These are phyloP conservation scores for Eubasilissa regina DNA, from an alignment of 1,140 invertebrate genomes.

Conservation along the genomic window DNA sequence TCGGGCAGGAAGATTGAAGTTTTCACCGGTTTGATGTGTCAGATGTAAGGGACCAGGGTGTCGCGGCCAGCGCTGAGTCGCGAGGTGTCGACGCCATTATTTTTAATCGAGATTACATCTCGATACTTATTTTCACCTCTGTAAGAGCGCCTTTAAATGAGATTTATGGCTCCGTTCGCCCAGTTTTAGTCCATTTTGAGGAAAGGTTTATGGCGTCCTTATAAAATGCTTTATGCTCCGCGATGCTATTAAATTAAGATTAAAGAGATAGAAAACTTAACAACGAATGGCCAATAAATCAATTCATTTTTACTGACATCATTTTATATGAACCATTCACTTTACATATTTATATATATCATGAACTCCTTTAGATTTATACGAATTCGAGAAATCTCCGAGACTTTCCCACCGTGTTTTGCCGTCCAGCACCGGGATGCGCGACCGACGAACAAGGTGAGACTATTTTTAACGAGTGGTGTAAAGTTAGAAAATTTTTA, in stretches of 20 bases:
- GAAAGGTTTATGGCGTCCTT: conserved; percentile 42
- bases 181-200: conserved; percentile 48
- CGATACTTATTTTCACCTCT: conserved; percentile 45
- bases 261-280: conserved; percentile 43
- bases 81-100: conserved; percentile 54
- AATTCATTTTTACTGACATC: conserved; percentile 37
- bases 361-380: no score
- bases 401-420: no score
- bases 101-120: conserved; percentile 52
- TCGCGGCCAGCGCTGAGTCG: conserved; percentile 20
- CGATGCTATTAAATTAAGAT: conserved; percentile 48
- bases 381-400: no score
- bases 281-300: conserved; percentile 33
- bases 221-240: conserved; percentile 44
- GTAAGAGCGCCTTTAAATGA: conserved; percentile 43
- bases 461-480: no score
- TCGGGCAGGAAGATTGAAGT: conserved; percentile 41
- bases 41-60: conserved; percentile 43
- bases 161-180: conserved; percentile 39
- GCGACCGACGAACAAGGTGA: no score
- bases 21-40: conserved; percentile 42
- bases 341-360: conserved; percentile 9
- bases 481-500: no score
- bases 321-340: conserved; percentile 17
- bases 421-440: no score